Evolutionary conservation across 2,113 vertebrate genomes (phyloP).

Genomic region (Eulemur macaco): DNA sequence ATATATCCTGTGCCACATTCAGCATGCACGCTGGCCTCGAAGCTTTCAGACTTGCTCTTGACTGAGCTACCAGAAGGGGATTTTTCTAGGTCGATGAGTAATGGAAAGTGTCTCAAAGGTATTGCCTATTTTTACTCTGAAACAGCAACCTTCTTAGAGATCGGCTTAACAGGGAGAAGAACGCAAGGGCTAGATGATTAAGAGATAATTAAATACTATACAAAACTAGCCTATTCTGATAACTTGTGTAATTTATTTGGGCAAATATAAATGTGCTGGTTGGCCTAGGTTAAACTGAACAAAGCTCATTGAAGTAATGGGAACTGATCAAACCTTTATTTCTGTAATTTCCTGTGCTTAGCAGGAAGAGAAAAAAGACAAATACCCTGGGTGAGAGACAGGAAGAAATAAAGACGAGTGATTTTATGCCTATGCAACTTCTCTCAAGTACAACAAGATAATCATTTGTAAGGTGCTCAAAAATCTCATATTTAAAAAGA

Average conservation of each 20-base stretch:
- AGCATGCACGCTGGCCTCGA: background rate
- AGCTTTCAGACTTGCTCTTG: background rate
- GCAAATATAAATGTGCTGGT: background rate
- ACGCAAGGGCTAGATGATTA: background rate
- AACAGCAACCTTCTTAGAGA: background rate
- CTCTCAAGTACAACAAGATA: slow-evolving; percentile 4
- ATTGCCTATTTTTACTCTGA: slow-evolving; percentile 48
- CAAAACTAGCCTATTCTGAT: background rate
- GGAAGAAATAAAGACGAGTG: slow-evolving; percentile 57
- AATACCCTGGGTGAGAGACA: slow-evolving; percentile 47
- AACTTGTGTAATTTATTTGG: background rate
- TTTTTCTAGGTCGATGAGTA: slow-evolving; percentile 67
- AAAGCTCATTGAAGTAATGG: background rate
- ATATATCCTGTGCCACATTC: background rate
- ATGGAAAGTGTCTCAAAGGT: slow-evolving; percentile 50
- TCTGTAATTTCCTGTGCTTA: slow-evolving; percentile 66
- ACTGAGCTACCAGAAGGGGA: slow-evolving; percentile 4
- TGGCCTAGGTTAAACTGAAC: background rate
- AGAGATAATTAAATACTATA: slow-evolving; percentile 34
- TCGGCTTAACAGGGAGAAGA: background rate
- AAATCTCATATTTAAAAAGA: slow-evolving; percentile 6
- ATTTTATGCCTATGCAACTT: background rate
- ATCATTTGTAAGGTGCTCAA: background rate
- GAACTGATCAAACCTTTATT: slow-evolving; percentile 62
- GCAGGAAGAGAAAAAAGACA: slow-evolving; percentile 39